Percentiles rank a stretch among this genome's conserved stretches.
Evolutionary conservation across 1,140 invertebrate species (phyloP).

Genomic region (Macrocentrus cingulum): DNA sequence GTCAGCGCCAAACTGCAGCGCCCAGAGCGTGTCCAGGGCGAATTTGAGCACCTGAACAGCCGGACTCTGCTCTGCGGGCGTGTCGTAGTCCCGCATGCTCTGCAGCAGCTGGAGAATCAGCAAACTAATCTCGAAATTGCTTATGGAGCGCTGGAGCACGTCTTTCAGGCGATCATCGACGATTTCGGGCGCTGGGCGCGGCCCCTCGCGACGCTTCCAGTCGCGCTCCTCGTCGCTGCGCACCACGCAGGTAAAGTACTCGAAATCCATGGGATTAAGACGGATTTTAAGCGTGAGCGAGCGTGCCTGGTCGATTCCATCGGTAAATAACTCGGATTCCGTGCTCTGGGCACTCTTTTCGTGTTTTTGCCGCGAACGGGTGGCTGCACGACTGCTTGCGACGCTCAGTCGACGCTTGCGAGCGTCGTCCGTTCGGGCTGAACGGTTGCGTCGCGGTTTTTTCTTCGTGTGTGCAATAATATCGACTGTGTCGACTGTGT

Average conservation of each 20-base stretch:
- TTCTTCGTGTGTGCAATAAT: constrained; percentile 40
- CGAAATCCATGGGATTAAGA: constrained; percentile 66
- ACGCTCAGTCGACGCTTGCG: constrained; percentile 5
- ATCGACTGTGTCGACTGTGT: constrained; percentile 47
- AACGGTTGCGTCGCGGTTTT: constrained; percentile 18
- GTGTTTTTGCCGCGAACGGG: neutral
- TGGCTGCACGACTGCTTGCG: constrained; percentile 9
- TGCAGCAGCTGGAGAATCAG: constrained; percentile 64
- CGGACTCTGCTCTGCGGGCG: constrained; percentile 61
- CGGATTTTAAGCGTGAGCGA: constrained; percentile 62
- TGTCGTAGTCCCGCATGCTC: constrained; percentile 62
- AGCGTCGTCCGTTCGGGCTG: constrained; percentile 19
- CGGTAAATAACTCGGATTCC: constrained; percentile 60
- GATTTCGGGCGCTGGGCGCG: constrained; percentile 61
- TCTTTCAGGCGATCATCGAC: constrained; percentile 60
- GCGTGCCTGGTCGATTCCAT: constrained; percentile 59
- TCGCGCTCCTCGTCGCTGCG: constrained; percentile 60
- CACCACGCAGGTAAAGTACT: constrained; percentile 65
- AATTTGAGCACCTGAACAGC: constrained; percentile 66
- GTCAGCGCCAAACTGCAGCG: constrained; percentile 62
- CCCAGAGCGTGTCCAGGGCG: constrained; percentile 63
- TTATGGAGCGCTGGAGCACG: constrained; percentile 61
- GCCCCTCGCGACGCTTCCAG: no score
- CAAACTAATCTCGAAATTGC: constrained; percentile 62
- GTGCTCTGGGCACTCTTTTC: constrained; percentile 45